Evolutionary conservation across 2,797 vertebrate genomes (phyloP).

Genomic region (Fringilla coelebs): DNA sequence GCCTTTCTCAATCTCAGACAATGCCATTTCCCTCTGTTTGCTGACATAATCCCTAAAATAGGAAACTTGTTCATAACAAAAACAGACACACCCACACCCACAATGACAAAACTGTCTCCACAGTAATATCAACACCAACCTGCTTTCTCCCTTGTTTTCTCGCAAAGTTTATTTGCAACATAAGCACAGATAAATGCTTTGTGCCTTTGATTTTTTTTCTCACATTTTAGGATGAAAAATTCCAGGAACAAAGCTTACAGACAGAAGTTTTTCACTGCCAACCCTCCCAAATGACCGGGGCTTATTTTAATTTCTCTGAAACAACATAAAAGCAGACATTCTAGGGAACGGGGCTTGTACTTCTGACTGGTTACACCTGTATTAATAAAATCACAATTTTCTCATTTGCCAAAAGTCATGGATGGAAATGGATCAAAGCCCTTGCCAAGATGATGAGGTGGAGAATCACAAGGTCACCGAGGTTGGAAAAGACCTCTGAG

Average conservation of each 20-base stretch:
- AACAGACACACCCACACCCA: neutral
- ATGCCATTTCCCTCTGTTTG: neutral
- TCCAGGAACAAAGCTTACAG: neutral
- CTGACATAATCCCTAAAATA: neutral
- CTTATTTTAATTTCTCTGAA: neutral
- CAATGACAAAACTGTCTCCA: neutral
- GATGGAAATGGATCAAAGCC: neutral
- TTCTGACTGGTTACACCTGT: neutral
- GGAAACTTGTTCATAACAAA: neutral
- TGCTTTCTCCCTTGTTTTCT: neutral
- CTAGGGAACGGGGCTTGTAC: neutral
- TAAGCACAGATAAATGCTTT: neutral
- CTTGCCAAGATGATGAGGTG: rapidly evolving
- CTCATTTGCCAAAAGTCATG: neutral
- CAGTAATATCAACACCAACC: neutral
- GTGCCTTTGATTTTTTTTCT: neutral
- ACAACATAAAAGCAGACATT: neutral
- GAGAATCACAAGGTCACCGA: neutral
- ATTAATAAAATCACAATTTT: neutral
- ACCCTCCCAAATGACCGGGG: rapidly evolving
- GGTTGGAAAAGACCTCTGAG: neutral
- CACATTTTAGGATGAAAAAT: neutral
- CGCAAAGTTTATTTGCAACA: neutral
- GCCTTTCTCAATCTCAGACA: neutral
- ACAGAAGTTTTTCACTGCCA: neutral